Percentiles rank a stretch among this genome's conserved stretches.
These are phyloP conservation scores for Monarcha castaneiventris DNA, from an alignment of 2,113 vertebrate genomes.

Conservation along the genomic window DNA sequence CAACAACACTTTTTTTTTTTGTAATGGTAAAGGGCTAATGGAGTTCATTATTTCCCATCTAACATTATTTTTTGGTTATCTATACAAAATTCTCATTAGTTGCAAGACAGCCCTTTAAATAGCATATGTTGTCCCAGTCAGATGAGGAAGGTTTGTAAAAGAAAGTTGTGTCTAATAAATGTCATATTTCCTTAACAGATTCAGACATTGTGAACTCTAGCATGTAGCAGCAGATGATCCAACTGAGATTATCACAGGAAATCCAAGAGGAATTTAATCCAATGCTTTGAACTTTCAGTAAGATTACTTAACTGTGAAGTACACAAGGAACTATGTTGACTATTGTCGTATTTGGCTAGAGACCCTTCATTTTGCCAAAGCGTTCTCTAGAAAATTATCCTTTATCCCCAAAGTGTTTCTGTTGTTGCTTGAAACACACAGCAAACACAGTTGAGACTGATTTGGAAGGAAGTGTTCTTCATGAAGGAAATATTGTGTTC, in stretches of 20 bases:
- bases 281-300: conserved; percentile 41
- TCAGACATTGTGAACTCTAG: conserved; percentile 25
- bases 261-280: conserved; percentile 51
- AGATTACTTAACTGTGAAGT: conserved; percentile 32
- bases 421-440: not conserved
- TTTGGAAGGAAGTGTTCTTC: not conserved
- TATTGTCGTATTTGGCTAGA: conserved; percentile 32
- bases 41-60: not conserved
- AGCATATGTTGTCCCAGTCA: not conserved
- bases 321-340: conserved; percentile 17
- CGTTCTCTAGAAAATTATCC: not conserved
- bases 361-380: not conserved
- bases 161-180: conserved; percentile 34
- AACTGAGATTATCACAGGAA: conserved; percentile 61
- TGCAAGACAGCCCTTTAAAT: not conserved
- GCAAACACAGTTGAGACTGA: not conserved
- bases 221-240: conserved; percentile 45
- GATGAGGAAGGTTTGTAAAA: not conserved
- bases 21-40: not conserved
- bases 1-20: not conserved
- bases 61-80: not conserved
- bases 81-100: not conserved
- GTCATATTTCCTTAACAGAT: conserved; percentile 30
- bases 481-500: not conserved
- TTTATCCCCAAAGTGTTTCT: not conserved